phyloP scores from a whole-genome alignment of 2,113 vertebrate species.

The Zapus hudsonius region DNA sequence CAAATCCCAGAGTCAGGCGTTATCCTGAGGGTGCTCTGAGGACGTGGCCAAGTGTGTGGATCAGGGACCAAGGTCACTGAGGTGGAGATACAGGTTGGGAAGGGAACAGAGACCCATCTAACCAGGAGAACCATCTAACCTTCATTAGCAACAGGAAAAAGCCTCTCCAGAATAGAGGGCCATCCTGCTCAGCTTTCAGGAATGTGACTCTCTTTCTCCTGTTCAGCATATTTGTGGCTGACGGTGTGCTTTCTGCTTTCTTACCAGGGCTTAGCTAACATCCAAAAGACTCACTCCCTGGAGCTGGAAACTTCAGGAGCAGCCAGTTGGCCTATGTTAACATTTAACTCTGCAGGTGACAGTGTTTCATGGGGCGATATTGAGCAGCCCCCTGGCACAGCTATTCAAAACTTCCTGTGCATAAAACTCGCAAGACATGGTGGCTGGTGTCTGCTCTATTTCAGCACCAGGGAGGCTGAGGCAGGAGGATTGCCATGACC shows the following conservation, averaged over 20 bases:
- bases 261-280: neutral
- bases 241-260: neutral
- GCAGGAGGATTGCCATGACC: neutral
- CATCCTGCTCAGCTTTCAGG: no score
- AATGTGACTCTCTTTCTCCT: no score
- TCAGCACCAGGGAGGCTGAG: neutral
- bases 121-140: neutral
- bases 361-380: neutral
- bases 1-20: neutral
- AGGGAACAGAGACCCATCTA: accelerated
- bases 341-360: neutral
- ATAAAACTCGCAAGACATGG: neutral
- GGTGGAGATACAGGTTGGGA: neutral
- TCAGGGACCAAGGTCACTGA: neutral
- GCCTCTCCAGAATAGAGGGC: neutral
- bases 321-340: neutral
- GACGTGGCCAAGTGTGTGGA: neutral
- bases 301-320: neutral
- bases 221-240: no score
- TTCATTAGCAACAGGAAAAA: neutral
- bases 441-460: no score
- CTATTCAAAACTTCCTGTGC: no score
- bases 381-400: neutral
- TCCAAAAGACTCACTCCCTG: neutral
- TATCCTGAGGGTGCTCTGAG: neutral